Conservation (phyloP, 2,113 vertebrate species). For the Callopanchax toddi region DNA sequence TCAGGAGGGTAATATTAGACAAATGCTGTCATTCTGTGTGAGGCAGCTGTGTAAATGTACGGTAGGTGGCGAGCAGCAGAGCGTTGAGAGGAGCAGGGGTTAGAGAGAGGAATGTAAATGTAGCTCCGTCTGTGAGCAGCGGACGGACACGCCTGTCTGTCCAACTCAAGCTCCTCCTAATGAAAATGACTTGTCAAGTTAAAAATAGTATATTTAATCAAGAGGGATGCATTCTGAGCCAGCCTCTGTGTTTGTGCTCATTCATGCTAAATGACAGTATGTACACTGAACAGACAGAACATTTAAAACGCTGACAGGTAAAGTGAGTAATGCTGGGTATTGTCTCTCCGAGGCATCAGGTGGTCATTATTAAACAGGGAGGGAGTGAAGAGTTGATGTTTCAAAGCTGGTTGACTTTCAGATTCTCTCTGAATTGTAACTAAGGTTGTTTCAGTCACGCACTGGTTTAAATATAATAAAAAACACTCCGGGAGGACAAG, state of each 20-base stretch:
- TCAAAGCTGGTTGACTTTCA: no score
- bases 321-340: no score
- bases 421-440: no score
- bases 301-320: background rate
- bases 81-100: conserved; percentile 1
- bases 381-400: no score
- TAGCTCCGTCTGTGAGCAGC: background rate
- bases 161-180: conserved; percentile 16
- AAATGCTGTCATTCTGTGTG: conserved; percentile 6
- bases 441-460: no score
- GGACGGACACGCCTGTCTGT: conserved; percentile 1
- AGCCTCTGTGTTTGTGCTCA: background rate
- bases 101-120: conserved; percentile 34
- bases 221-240: background rate
- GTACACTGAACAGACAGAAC: background rate
- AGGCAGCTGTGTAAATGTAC: conserved; percentile 15
- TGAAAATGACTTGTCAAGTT: conserved; percentile 12
- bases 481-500: no score
- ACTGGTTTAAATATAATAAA: no score
- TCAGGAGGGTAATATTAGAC: conserved; percentile 3
- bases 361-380: no score
- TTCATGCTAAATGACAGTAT: background rate
- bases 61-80: background rate
- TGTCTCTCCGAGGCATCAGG: no score
- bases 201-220: conserved; percentile 18